Conservation (phyloP, 2,113 vertebrate species). For the Epinephelus cyanopodus region DNA sequence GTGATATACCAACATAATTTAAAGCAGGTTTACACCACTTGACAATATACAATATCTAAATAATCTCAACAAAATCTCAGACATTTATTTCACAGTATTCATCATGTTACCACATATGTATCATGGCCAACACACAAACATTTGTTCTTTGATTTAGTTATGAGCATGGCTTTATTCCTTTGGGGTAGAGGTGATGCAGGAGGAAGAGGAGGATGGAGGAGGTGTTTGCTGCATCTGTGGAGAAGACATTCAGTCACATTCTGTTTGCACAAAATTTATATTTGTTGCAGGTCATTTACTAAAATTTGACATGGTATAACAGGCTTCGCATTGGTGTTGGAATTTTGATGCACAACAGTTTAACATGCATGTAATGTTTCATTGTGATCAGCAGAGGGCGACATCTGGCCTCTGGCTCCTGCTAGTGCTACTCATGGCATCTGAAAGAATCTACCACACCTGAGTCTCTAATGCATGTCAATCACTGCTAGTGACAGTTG, state of each 20-base stretch:
- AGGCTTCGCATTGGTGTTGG: no score
- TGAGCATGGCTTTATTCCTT: background rate
- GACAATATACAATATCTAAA: no score
- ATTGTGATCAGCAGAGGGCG: background rate
- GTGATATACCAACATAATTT: background rate
- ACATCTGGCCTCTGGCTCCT: background rate
- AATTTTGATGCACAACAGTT: background rate
- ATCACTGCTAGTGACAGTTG: no score
- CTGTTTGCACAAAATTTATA: background rate
- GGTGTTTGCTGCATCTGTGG: conserved; percentile 9
- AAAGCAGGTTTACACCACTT: background rate
- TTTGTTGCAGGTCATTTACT: background rate
- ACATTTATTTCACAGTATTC: background rate
- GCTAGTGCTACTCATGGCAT: no score
- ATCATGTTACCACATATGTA: background rate
- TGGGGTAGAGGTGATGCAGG: background rate
- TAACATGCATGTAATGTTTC: background rate
- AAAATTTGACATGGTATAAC: background rate
- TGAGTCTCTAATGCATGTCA: no score
- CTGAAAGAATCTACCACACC: no score
- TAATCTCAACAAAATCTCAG: background rate
- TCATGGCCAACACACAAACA: background rate
- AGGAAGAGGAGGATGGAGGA: conserved; percentile 24
- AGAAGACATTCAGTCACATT: conserved; percentile 6
- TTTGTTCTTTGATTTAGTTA: background rate